Evolutionary conservation across 2,888 invertebrate species (phyloP), one percentile per base, ranked within the genome.

Genomic region (Caenorhabditis afra): DNA sequence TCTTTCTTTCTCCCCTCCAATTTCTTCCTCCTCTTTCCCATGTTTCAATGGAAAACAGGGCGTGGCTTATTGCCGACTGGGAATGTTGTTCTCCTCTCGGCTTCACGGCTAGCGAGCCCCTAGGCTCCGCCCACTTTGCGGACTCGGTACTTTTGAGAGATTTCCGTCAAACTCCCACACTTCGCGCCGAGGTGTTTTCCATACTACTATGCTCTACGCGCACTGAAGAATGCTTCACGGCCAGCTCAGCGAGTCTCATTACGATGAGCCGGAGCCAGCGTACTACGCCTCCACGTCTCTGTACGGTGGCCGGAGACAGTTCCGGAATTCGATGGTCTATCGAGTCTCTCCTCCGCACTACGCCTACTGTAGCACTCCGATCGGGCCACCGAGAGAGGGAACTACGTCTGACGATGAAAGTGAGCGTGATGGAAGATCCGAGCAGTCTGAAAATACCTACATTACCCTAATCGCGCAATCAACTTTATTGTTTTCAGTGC

Each of bases 401-500:
- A 29, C 29, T 7, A 7, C 29, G 1, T 59, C 59, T 11, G 70
- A 71, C n/a, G 70, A 71, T 45, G 62, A 71, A 49, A 55, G 61
- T 55, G 22, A 55, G 61, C 3, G 11, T 41, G 14, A 41, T n/a
- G n/a, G n/a, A n/a, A n/a, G n/a, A n/a, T n/a, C n/a, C n/a, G n/a
- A 41, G 11, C 11, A 8, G 41, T 14, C 12, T 11, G 14, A 41
- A 41, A 41, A 41, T 41, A 37, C 11, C 37, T 8, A 37, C 37
- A 8, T 37, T 37, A 37, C 5, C 37, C 37, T 37, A 37, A n/a
- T n/a, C n/a, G n/a, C n/a, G 29, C 29, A 29, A 29, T 29, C 29
- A n/a, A n/a, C n/a, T 37, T 37, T 41, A 41, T 41, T 58, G n/a
- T 57, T 85, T 85, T 67, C 85, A 85, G 85, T 81, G 50, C 71